Conservation (phyloP, 2,797 vertebrate species). For the Percopsis omiscomaycus region DNA sequence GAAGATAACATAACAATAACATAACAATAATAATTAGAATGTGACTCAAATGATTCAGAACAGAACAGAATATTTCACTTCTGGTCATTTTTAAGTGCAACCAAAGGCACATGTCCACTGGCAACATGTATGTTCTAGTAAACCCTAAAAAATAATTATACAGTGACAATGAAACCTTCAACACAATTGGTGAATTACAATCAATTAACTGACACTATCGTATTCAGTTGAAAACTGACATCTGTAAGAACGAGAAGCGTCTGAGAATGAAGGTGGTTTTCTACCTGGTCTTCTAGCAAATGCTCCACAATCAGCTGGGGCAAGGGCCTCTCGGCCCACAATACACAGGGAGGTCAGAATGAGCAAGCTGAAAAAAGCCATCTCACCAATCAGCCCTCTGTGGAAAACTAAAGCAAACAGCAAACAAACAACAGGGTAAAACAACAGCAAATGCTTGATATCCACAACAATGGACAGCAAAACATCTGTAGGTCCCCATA, state of each 20-base stretch:
- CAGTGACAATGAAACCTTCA: no score
- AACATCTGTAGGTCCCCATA: slow-evolving; percentile 25
- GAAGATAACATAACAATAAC: slow-evolving; percentile 5
- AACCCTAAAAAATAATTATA: no score
- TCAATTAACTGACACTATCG: neutral
- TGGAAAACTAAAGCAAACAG: slow-evolving; percentile 49
- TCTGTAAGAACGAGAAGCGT: neutral
- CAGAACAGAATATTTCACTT: no score
- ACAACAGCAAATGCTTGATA: slow-evolving; percentile 20
- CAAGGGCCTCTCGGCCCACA: slow-evolving; percentile 63
- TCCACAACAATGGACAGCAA: slow-evolving; percentile 29
- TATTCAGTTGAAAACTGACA: no score
- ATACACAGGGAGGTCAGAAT: slow-evolving; percentile 58
- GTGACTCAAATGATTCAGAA: no score
- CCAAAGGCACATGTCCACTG: neutral
- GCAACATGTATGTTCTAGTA: no score
- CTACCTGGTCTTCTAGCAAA: slow-evolving; percentile 64
- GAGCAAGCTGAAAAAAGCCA: slow-evolving; percentile 61
- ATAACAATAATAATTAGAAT: no score
- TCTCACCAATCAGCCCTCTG: slow-evolving; percentile 51
- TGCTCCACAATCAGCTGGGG: slow-evolving; percentile 48
- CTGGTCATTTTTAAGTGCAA: no score
- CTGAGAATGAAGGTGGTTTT: slow-evolving; percentile 15
- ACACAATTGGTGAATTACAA: slow-evolving; percentile 1
- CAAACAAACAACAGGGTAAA: slow-evolving; percentile 24